A percentile compares a stretch with the other conserved stretches of the same genome.
Evolutionary conservation across 2,888 invertebrate species (phyloP).

Genomic region (Patella ulyssiponensis): DNA sequence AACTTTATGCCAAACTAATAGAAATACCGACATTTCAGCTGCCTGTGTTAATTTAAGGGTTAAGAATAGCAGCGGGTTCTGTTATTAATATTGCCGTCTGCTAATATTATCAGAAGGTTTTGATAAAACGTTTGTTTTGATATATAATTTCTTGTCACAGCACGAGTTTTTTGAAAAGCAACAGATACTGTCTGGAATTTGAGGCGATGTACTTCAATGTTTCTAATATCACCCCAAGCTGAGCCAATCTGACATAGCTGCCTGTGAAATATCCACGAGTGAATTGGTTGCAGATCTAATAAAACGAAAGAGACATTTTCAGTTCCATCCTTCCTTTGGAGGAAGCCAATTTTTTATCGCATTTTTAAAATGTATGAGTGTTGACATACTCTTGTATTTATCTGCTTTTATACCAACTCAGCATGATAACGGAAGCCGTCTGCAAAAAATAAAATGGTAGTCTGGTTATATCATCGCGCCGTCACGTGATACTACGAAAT

Average conservation of each 20-base stretch:
- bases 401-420: not conserved
- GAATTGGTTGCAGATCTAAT: too few species aligned
- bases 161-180: slow-evolving; percentile 9
- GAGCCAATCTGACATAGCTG: slow-evolving; percentile 2
- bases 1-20: too few species aligned
- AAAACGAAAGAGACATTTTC: too few species aligned
- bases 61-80: too few species aligned
- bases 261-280: not conserved
- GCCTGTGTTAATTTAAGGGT: too few species aligned
- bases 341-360: too few species aligned
- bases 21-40: too few species aligned
- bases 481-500: too few species aligned
- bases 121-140: slow-evolving; percentile 3
- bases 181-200: slow-evolving; percentile 7
- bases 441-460: not conserved
- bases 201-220: slow-evolving; percentile 3
- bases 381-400: too few species aligned
- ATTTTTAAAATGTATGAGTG: too few species aligned
- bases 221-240: not conserved
- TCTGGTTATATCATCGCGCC: not conserved
- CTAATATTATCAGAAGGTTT: slow-evolving; percentile 5
- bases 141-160: slow-evolving; percentile 12
- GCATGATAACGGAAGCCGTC: slow-evolving; percentile 4
- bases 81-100: not conserved
- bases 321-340: too few species aligned